Evolutionary conservation across 2,113 vertebrate species (phyloP).

Genomic region (Notiomystis cincta): DNA sequence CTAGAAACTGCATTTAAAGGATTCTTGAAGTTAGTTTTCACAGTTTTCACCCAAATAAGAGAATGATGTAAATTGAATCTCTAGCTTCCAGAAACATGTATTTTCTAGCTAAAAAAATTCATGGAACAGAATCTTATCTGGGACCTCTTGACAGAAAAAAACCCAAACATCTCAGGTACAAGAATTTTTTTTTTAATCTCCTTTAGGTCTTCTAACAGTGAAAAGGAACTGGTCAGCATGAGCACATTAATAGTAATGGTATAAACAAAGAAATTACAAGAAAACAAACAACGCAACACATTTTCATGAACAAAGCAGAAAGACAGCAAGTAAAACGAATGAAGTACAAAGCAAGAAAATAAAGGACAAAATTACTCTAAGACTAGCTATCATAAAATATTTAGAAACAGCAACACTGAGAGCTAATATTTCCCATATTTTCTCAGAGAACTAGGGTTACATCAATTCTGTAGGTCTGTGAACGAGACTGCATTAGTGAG

Average conservation of each 20-base stretch:
- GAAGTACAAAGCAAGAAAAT: neutral
- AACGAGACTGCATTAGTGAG: accelerated
- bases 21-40: neutral
- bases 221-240: neutral
- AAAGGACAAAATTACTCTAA: neutral
- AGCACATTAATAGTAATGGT: neutral
- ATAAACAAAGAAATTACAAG: neutral
- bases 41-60: neutral
- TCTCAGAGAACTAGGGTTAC: neutral
- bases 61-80: neutral
- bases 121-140: neutral
- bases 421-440: neutral
- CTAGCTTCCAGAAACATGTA: neutral
- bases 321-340: neutral
- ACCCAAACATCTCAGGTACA: neutral
- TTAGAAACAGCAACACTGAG: neutral
- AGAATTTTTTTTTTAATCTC: neutral
- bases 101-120: neutral
- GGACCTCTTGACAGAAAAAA: neutral
- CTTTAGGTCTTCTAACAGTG: neutral
- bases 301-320: neutral
- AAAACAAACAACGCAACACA: neutral
- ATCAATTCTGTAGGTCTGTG: accelerated
- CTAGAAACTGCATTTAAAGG: neutral
- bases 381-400: neutral